Evolutionary conservation across 2,113 vertebrate species (phyloP).

Genomic region (Trogon surrucura): DNA sequence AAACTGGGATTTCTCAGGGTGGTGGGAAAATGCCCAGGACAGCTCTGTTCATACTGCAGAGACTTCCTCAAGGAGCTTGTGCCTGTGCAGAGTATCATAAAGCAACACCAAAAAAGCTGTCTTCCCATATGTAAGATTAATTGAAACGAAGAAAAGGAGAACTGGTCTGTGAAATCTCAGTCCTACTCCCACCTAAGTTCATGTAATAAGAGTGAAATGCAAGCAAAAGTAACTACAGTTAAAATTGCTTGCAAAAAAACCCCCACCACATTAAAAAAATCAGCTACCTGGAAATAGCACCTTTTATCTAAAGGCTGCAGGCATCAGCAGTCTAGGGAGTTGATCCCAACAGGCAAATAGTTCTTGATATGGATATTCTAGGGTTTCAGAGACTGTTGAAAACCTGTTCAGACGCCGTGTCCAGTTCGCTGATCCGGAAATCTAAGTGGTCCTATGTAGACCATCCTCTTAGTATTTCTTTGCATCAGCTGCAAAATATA

Average conservation of each 20-base stretch:
- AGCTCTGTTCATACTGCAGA: neutral
- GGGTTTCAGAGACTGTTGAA: neutral
- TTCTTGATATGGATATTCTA: neutral
- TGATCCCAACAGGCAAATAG: neutral
- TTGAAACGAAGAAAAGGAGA: neutral
- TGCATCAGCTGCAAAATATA: neutral
- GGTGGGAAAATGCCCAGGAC: neutral
- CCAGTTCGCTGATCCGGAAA: neutral
- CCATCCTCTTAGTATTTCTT: neutral
- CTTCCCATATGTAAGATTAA: neutral
- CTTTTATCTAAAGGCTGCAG: conserved; percentile 13
- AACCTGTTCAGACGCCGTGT: neutral
- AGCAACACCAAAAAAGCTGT: neutral
- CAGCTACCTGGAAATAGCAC: neutral
- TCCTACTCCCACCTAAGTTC: neutral
- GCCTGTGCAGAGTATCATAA: neutral
- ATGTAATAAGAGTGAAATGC: neutral
- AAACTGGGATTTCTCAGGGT: neutral
- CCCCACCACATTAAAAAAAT: neutral
- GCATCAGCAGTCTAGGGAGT: neutral
- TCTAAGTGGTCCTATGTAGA: neutral
- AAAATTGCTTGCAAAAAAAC: neutral
- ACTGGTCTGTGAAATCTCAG: neutral
- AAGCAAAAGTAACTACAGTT: neutral
- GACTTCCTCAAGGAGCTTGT: neutral